phyloP scores from a whole-genome alignment of 1,140 invertebrate species.

The Reticulitermes speratus region DNA sequence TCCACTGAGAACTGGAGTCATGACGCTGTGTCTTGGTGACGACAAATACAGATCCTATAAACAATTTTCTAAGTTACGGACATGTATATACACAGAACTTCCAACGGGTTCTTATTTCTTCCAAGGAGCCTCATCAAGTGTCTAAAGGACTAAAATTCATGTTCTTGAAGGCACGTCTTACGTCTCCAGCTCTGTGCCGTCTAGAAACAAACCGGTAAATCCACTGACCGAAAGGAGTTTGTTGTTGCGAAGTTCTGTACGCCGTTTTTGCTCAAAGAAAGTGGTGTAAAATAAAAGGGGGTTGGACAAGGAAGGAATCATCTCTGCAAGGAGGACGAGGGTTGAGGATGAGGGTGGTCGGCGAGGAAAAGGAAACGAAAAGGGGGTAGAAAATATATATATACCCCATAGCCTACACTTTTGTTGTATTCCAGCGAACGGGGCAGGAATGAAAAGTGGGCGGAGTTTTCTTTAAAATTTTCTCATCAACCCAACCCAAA shows the following conservation, averaged over 20 bases:
- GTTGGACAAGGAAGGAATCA: constrained; percentile 17
- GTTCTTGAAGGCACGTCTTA: too few relatives aligned
- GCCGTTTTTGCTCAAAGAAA: not conserved
- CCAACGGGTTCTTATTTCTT: too few relatives aligned
- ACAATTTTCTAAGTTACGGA: too few relatives aligned
- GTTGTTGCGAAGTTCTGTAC: not conserved
- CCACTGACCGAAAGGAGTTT: too few relatives aligned
- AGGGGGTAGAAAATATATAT: not conserved
- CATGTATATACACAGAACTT: too few relatives aligned
- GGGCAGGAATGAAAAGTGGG: not conserved
- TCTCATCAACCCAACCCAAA: constrained; percentile 12
- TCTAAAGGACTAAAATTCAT: too few relatives aligned
- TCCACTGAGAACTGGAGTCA: too few relatives aligned
- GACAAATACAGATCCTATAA: too few relatives aligned
- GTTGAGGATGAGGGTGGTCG: constrained; percentile 1
- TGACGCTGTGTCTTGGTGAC: too few relatives aligned
- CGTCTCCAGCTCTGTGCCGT: too few relatives aligned
- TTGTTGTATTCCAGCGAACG: not conserved
- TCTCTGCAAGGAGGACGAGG: not conserved
- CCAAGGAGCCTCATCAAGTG: too few relatives aligned
- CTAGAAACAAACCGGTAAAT: too few relatives aligned
- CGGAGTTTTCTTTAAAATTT: constrained; percentile 6
- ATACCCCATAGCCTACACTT: not conserved
- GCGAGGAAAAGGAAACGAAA: constrained; percentile 18
- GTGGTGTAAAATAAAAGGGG: constrained; percentile 12